A percentile compares a stretch with the other conserved stretches of the same genome.
phyloP scores from a whole-genome alignment of 2,888 invertebrate species.

The Deroplatys truncata region DNA sequence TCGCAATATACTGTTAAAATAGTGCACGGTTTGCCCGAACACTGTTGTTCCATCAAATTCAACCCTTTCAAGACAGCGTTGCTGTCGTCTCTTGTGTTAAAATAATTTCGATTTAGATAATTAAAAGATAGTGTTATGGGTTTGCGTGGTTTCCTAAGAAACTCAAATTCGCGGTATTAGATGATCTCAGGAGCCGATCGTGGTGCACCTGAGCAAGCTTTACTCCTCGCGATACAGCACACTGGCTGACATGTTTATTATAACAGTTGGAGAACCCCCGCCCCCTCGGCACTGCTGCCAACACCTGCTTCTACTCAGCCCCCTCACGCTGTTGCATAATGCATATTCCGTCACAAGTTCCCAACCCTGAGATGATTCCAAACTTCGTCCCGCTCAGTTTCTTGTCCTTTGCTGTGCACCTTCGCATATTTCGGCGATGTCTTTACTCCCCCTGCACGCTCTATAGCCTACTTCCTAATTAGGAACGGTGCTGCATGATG shows the following conservation, averaged over 20 bases:
- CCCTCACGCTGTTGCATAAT: neutral
- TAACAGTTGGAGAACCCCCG: neutral
- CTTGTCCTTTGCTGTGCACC: neutral
- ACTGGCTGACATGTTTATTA: neutral
- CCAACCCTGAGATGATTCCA: neutral
- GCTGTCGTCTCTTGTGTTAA: no score
- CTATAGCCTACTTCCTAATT: neutral
- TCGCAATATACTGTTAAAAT: no score
- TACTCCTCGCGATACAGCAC: neutral
- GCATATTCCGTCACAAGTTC: constrained; percentile 2
- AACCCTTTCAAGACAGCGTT: no score
- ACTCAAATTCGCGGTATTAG: no score
- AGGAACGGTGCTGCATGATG: neutral
- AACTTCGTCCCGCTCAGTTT: neutral
- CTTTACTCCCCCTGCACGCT: neutral
- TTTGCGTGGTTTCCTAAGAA: no score
- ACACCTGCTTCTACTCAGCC: neutral
- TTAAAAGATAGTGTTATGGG: no score
- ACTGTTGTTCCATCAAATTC: no score
- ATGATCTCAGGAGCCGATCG: no score
- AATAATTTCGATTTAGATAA: no score
- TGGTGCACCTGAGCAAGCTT: neutral
- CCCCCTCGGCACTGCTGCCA: neutral
- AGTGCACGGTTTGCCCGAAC: no score
- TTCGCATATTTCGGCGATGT: neutral